Percentiles rank a stretch among this genome's conserved stretches.
Conservation (phyloP, 1,140 invertebrate species). For the Drosophila pandora region DNA sequence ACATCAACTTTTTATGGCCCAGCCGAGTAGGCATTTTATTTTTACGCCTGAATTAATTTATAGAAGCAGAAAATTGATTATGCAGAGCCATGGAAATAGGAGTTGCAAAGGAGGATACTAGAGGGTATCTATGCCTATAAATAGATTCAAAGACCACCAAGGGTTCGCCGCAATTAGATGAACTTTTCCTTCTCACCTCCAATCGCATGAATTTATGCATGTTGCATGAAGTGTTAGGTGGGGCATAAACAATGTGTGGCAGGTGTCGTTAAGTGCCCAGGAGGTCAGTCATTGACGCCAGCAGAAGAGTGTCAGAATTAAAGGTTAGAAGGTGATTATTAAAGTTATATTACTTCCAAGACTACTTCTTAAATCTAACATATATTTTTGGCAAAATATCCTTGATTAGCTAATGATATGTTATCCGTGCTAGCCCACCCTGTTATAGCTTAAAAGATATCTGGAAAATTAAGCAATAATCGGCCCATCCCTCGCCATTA, state of each 20-base stretch:
- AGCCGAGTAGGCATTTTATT: conserved; percentile 54
- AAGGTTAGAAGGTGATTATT: neutral
- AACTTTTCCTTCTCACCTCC: conserved; percentile 34
- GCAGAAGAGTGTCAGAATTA: neutral
- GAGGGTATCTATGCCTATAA: conserved; percentile 37
- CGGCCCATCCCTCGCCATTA: neutral
- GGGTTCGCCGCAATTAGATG: conserved; percentile 56
- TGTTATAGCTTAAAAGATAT: conserved; percentile 2
- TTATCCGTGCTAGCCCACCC: neutral
- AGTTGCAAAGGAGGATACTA: neutral
- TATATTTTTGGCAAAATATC: too few relatives aligned
- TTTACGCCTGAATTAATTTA: conserved; percentile 62
- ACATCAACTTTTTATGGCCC: conserved; percentile 49
- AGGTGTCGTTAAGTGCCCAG: conserved; percentile 21
- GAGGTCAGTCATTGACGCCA: conserved; percentile 37
- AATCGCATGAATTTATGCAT: conserved; percentile 59
- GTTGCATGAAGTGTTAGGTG: conserved; percentile 52
- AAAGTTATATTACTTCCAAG: neutral
- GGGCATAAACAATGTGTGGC: conserved; percentile 54
- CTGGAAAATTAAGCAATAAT: neutral
- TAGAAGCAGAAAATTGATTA: conserved; percentile 64
- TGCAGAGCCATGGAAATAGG: conserved; percentile 54
- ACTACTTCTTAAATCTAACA: too few relatives aligned
- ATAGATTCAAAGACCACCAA: conserved; percentile 43
- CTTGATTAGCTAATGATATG: neutral